Conservation (phyloP, 2,113 vertebrate species). For the Sturnira hondurensis region DNA sequence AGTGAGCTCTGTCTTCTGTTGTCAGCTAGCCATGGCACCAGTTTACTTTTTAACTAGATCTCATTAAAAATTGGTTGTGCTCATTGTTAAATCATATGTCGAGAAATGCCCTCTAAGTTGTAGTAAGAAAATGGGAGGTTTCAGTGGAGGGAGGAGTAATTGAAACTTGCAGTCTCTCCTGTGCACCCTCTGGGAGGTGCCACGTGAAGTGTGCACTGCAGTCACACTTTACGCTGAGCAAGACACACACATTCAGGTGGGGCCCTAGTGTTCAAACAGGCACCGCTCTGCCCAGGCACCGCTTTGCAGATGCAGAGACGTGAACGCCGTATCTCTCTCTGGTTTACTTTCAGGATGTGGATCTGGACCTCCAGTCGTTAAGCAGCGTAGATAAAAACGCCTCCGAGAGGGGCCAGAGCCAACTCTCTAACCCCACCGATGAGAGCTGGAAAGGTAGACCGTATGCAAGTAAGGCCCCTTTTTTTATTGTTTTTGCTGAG, state of each 20-base stretch:
- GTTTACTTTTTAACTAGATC: slow-evolving; percentile 22
- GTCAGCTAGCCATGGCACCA: not conserved
- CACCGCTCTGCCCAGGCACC: not conserved
- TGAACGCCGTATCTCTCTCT: not conserved
- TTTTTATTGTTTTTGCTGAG: not conserved
- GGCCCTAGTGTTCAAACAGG: not conserved
- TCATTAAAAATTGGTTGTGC: not conserved
- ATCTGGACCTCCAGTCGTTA: slow-evolving; percentile 93
- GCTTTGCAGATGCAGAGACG: not conserved
- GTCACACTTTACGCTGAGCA: not conserved
- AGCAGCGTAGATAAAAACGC: slow-evolving; percentile 95
- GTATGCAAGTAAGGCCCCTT: slow-evolving; percentile 82
- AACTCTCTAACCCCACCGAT: slow-evolving; percentile 93
- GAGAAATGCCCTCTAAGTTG: not conserved
- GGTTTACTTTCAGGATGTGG: slow-evolving; percentile 86
- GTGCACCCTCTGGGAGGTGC: not conserved
- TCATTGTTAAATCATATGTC: not conserved
- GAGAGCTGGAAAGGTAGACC: slow-evolving; percentile 94
- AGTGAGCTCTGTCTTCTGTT: not conserved
- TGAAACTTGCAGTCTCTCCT: not conserved
- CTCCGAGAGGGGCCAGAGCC: slow-evolving; percentile 95
- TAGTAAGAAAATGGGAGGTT: not conserved
- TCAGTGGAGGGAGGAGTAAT: not conserved
- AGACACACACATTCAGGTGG: not conserved
- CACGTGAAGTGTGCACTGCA: not conserved